Evolutionary conservation across 2,797 vertebrate genomes (phyloP).

Genomic region (Schizopygopsis malacanthus): DNA sequence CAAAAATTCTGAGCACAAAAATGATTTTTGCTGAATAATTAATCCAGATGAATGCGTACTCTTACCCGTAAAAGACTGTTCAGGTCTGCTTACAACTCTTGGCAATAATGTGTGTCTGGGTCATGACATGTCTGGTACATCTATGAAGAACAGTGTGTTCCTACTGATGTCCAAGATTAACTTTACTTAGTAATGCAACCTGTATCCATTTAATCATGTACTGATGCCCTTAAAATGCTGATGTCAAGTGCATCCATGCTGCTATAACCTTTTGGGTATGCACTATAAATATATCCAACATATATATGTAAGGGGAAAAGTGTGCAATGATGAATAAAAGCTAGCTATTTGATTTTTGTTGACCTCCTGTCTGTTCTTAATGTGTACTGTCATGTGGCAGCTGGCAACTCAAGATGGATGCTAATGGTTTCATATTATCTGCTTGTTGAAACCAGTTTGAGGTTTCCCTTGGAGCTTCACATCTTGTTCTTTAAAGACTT

Average conservation of each 20-base stretch:
- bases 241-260: no score
- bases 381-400: not conserved
- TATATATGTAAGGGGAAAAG: not conserved
- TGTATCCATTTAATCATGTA: not conserved
- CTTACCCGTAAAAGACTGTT: not conserved
- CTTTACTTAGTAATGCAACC: conserved; percentile 15
- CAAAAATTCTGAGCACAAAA: not conserved
- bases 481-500: not conserved
- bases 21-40: not conserved
- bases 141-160: conserved; percentile 4
- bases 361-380: not conserved
- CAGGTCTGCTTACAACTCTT: not conserved
- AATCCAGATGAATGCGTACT: not conserved
- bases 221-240: not conserved
- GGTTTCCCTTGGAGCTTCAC: not conserved
- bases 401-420: not conserved
- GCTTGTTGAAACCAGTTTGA: not conserved
- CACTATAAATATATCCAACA: not conserved
- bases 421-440: not conserved
- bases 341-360: not conserved
- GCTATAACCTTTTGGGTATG: not conserved
- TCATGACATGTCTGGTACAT: not conserved
- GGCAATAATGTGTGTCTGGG: conserved; percentile 5
- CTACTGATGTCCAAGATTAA: not conserved
- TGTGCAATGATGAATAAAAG: not conserved